Evolutionary conservation across 2,888 invertebrate genomes (phyloP).

Genomic region (Scaptodrosophila latifasciaeformis): DNA sequence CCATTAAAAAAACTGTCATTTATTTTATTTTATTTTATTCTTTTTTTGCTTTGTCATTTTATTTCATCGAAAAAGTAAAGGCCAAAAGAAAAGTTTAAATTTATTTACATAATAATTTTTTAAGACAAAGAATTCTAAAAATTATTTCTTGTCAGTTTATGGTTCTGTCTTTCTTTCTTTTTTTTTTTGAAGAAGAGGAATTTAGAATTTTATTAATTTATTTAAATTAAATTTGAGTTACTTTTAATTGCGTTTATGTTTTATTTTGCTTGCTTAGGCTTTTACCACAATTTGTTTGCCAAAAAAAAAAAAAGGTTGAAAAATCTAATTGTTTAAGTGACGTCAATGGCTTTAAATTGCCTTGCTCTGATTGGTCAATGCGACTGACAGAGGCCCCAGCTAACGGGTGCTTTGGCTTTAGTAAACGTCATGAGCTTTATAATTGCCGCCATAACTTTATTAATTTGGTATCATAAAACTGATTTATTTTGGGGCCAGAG

Average conservation of each 20-base stretch:
- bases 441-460: not conserved
- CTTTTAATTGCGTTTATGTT: not conserved
- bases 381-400: slow-evolving; percentile 37
- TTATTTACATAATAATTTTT: slow-evolving; percentile 63
- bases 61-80: too few species aligned
- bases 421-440: not conserved
- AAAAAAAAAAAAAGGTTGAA: slow-evolving; percentile 6
- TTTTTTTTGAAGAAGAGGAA: slow-evolving; percentile 28
- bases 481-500: too few species aligned
- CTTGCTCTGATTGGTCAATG: slow-evolving; percentile 13
- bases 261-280: slow-evolving; percentile 11
- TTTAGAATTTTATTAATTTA: slow-evolving; percentile 42
- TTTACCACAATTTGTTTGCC: slow-evolving; percentile 27
- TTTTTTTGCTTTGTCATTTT: slow-evolving; percentile 52
- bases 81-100: slow-evolving; percentile 44
- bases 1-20: not conserved
- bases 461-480: not conserved
- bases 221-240: slow-evolving; percentile 43
- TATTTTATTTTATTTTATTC: not conserved
- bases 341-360: slow-evolving; percentile 51
- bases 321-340: slow-evolving; percentile 52
- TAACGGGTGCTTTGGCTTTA: slow-evolving; percentile 14
- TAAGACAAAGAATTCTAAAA: slow-evolving; percentile 61
- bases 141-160: slow-evolving; percentile 63
- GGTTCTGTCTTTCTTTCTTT: slow-evolving; percentile 22